Evolutionary conservation across 2,113 vertebrate species (phyloP).

Genomic region (Eublepharis macularius): DNA sequence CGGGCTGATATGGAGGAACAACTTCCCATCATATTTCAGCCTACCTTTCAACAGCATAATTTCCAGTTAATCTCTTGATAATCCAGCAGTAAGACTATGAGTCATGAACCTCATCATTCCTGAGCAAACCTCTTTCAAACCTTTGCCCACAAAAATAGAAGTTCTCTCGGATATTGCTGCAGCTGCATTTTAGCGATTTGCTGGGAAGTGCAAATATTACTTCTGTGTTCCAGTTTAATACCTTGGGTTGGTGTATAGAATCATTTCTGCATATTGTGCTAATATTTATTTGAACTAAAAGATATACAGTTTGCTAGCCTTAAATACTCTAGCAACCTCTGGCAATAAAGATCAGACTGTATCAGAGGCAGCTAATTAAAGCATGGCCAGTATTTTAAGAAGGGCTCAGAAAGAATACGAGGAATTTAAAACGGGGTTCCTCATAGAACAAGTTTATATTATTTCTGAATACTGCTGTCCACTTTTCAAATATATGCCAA

Average conservation of each 20-base stretch:
- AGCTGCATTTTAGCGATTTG: neutral
- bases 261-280: neutral
- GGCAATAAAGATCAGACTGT: neutral
- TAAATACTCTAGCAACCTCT: neutral
- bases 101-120: neutral
- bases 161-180: neutral
- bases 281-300: neutral
- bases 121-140: neutral
- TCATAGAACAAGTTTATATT: neutral
- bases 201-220: neutral
- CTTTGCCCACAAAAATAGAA: neutral
- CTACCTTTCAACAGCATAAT: neutral
- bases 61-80: neutral
- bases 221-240: neutral
- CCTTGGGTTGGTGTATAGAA: neutral
- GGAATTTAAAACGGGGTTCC: neutral
- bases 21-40: neutral
- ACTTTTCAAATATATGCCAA: neutral
- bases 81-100: neutral
- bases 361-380: neutral
- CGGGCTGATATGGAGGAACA: neutral
- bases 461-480: neutral
- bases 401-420: neutral
- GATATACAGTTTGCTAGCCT: neutral
- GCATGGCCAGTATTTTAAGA: neutral